Evolutionary conservation across 2,888 invertebrate species (phyloP).

Genomic region (Parnassius mnemosyne): DNA sequence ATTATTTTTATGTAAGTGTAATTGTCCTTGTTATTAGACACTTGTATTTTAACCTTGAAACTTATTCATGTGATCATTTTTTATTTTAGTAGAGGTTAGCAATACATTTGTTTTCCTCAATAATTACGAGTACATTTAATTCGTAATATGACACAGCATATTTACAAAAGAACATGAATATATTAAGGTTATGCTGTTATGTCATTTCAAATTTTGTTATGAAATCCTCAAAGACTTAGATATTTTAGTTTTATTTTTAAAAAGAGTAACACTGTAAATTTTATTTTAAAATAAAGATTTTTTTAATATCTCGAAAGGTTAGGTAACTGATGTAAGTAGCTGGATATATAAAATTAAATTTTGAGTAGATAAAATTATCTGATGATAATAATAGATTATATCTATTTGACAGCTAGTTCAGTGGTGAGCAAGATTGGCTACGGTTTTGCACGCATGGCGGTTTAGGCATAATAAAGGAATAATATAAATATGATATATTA

Average conservation of each 20-base stretch:
- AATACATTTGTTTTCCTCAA: slow-evolving; percentile 3
- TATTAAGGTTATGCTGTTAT: slow-evolving; percentile 13
- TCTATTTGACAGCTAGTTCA: too few species aligned
- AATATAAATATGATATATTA: too few species aligned
- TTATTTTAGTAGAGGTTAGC: not conserved
- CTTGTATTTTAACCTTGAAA: slow-evolving; percentile 22
- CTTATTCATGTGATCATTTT: slow-evolving; percentile 5
- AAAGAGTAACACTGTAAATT: too few species aligned
- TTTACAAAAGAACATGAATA: not conserved
- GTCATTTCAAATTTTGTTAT: not conserved
- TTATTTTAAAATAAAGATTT: too few species aligned
- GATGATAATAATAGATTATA: not conserved
- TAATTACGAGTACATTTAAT: not conserved
- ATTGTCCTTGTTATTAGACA: not conserved
- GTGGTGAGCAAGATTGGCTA: too few species aligned
- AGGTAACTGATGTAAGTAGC: not conserved
- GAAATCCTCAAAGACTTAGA: too few species aligned
- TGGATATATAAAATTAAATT: not conserved
- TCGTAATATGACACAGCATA: not conserved
- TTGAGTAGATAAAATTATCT: not conserved
- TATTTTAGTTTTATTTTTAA: too few species aligned
- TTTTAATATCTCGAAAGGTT: too few species aligned
- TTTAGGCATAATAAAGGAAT: too few species aligned
- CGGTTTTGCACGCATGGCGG: too few species aligned
- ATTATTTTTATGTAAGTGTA: slow-evolving; percentile 2